Conservation (phyloP, 2,113 vertebrate species). For the Phrynosoma blainvillii region DNA sequence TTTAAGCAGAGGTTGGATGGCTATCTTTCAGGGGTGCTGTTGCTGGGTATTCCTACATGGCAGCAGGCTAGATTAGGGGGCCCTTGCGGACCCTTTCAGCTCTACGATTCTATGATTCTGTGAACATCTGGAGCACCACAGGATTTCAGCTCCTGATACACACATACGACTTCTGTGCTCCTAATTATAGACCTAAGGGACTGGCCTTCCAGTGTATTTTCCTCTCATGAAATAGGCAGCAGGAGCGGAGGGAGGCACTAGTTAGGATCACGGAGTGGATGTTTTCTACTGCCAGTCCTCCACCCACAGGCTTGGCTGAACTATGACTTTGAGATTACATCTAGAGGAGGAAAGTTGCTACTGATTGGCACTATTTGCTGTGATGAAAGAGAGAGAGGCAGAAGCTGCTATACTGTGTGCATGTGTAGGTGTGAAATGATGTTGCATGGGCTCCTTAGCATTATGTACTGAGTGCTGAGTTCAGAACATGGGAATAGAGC, state of each 20-base stretch:
- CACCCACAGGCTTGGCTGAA: not conserved
- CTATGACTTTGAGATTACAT: not conserved
- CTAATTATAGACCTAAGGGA: not conserved
- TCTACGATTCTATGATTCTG: not conserved
- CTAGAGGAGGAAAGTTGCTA: not conserved
- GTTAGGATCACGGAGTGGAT: not conserved
- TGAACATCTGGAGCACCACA: too few relatives aligned
- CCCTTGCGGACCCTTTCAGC: not conserved
- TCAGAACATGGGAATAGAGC: not conserved
- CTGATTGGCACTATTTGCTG: too few relatives aligned
- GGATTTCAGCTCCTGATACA: not conserved
- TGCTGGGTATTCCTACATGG: too few relatives aligned
- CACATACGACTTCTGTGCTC: too few relatives aligned
- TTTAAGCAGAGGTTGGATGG: too few relatives aligned
- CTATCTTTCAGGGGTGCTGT: too few relatives aligned
- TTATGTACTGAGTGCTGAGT: not conserved
- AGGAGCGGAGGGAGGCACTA: not conserved
- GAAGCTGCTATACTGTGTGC: not conserved
- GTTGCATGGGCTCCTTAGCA: not conserved
- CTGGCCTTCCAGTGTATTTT: not conserved
- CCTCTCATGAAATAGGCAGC: not conserved
- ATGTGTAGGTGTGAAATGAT: slow-evolving; percentile 11
- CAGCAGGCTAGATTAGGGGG: too few relatives aligned
- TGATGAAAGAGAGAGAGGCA: not conserved
- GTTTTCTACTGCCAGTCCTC: not conserved